Conservation (phyloP, 2,113 vertebrate species). For the Muntiacus reevesi region DNA sequence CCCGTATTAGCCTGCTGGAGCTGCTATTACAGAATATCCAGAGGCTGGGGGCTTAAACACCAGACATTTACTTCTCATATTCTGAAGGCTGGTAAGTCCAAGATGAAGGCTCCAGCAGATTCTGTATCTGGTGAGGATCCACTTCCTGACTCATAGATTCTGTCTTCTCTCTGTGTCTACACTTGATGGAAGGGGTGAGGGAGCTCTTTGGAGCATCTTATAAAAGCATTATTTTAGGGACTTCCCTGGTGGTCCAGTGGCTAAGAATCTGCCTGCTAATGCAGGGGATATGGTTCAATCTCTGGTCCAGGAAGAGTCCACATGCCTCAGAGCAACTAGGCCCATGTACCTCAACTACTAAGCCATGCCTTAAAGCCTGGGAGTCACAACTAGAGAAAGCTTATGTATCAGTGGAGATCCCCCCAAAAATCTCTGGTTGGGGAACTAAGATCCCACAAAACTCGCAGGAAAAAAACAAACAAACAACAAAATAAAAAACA, state of each 20-base stretch:
- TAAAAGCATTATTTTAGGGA: background rate
- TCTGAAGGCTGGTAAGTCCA: background rate
- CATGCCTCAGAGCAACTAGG: background rate
- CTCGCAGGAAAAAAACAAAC: background rate
- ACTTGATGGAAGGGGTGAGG: rapidly evolving
- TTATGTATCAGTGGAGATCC: background rate
- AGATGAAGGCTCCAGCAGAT: rapidly evolving
- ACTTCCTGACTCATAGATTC: rapidly evolving
- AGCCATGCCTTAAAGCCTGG: background rate
- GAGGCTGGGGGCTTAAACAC: background rate
- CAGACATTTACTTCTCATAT: background rate
- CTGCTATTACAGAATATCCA: background rate
- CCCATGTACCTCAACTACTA: background rate
- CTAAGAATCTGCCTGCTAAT: background rate
- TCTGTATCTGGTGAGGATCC: rapidly evolving
- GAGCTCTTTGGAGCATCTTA: background rate
- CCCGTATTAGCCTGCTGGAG: rapidly evolving
- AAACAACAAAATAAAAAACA: background rate
- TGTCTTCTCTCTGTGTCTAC: background rate
- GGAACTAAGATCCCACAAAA: background rate
- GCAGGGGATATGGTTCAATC: background rate
- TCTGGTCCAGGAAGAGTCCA: background rate
- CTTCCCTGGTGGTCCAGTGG: background rate
- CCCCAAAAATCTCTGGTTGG: background rate
- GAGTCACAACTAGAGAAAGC: background rate